These are phyloP conservation scores for Coboldia fuscipes DNA, from an alignment of 1,140 invertebrate genomes.

Conservation along the genomic window DNA sequence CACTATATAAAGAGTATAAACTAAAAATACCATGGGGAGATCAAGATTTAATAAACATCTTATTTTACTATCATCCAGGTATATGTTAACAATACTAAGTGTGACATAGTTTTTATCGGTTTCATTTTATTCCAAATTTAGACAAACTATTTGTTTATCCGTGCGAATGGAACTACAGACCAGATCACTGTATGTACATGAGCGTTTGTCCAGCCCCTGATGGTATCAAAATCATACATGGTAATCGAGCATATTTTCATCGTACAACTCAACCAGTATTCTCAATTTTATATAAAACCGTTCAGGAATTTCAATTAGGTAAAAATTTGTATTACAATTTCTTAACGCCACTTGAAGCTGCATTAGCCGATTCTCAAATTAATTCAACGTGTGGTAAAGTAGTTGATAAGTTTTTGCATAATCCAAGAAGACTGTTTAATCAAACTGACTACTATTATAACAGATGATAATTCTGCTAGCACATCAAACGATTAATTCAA, in stretches of 20 bases:
- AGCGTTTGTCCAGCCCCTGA: conserved; percentile 60
- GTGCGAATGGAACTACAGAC: conserved; percentile 79
- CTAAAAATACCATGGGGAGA: conserved; percentile 88
- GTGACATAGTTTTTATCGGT: neutral
- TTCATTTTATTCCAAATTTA: conserved; percentile 13
- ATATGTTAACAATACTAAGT: conserved; percentile 2
- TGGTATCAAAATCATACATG: conserved; percentile 75
- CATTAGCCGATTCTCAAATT: conserved; percentile 16
- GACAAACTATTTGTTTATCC: conserved; percentile 62
- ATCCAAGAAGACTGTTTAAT: conserved; percentile 13
- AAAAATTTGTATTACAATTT: conserved; percentile 24
- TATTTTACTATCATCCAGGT: conserved; percentile 78
- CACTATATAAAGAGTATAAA: conserved; percentile 69
- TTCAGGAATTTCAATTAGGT: conserved; percentile 32
- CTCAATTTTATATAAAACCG: conserved; percentile 45
- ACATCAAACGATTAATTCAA: no score
- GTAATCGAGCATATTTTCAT: conserved; percentile 68
- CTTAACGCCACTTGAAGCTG: conserved; percentile 23
- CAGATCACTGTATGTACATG: conserved; percentile 89
- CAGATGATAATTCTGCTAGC: no score
- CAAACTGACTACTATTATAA: conserved; percentile 1
- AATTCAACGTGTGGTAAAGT: conserved; percentile 29
- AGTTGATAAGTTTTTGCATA: conserved; percentile 20
- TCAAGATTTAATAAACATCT: conserved; percentile 92
- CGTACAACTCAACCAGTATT: conserved; percentile 73